phyloP scores from a whole-genome alignment of 2,888 invertebrate genomes.

The Osedax fenrisi region DNA sequence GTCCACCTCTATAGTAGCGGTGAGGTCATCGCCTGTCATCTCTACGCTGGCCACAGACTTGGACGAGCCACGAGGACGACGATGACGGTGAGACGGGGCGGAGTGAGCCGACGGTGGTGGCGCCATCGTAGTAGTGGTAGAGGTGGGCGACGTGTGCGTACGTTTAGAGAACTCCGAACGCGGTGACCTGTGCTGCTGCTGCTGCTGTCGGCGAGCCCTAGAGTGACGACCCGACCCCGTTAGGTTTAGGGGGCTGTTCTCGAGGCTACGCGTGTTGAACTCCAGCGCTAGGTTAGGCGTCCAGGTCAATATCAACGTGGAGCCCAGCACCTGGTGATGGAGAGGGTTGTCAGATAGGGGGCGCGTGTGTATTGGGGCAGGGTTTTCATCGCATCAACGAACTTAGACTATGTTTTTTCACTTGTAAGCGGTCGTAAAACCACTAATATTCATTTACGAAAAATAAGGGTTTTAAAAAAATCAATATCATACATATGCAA shows the following conservation, averaged over 20 bases:
- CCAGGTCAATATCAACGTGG: conserved; percentile 78
- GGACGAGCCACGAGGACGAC: conserved; percentile 37
- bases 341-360: not conserved
- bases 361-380: not conserved
- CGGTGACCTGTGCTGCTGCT: conserved; percentile 31
- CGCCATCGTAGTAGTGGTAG: not conserved
- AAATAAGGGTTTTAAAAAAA: no score
- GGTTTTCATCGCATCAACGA: no score
- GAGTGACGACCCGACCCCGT: conserved; percentile 18
- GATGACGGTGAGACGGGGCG: conserved; percentile 37
- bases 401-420: no score
- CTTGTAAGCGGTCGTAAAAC: no score
- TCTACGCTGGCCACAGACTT: conserved; percentile 44
- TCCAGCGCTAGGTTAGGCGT: conserved; percentile 79
- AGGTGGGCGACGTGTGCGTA: conserved; percentile 9
- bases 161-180: conserved; percentile 33
- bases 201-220: conserved; percentile 26
- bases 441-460: no score
- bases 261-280: conserved; percentile 60
- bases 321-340: conserved; percentile 52
- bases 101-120: not conserved
- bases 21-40: conserved; percentile 50
- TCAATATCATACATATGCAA: no score
- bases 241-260: conserved; percentile 43
- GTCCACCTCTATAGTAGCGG: conserved; percentile 45